Evolutionary conservation across 2,888 invertebrate genomes (phyloP).

Genomic region (Chaitophorus viminalis): DNA sequence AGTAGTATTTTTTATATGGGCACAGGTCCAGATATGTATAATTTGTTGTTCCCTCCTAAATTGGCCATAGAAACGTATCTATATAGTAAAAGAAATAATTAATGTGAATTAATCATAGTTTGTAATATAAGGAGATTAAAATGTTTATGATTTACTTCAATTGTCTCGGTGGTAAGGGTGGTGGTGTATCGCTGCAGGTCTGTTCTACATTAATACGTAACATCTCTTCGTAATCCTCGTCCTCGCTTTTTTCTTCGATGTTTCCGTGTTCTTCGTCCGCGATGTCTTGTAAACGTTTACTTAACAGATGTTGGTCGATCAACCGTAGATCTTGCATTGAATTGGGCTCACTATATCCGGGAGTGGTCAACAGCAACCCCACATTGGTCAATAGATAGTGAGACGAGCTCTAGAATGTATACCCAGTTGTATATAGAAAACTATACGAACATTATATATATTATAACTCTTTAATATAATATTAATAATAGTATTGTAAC

Average conservation of each 20-base stretch:
- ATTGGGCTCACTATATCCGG: constrained; percentile 68
- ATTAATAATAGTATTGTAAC: no score
- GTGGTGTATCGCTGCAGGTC: constrained; percentile 51
- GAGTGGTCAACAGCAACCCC: constrained; percentile 67
- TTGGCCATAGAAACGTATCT: constrained; percentile 65
- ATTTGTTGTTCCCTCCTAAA: constrained; percentile 63
- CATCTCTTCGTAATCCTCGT: constrained; percentile 62
- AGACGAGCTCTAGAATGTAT: constrained; percentile 66
- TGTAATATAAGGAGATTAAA: neutral
- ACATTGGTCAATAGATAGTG: constrained; percentile 67
- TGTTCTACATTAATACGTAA: constrained; percentile 28
- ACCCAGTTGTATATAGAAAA: no score
- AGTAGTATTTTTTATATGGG: constrained; percentile 49
- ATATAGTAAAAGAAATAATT: neutral
- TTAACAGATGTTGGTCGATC: constrained; percentile 33
- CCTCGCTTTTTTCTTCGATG: constrained; percentile 47
- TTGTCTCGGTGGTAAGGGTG: constrained; percentile 63
- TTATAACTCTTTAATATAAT: no score
- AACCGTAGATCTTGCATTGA: constrained; percentile 66
- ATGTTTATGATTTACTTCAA: constrained; percentile 19
- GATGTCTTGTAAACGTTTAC: constrained; percentile 51
- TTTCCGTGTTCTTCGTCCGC: constrained; percentile 57
- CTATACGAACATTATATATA: no score
- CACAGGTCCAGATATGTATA: constrained; percentile 64
- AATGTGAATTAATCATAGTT: neutral